Percentiles rank a stretch among this genome's conserved stretches.
These are phyloP conservation scores for Propithecus perrieri DNA, from an alignment of 2,797 vertebrate genomes.

Conservation along the genomic window DNA sequence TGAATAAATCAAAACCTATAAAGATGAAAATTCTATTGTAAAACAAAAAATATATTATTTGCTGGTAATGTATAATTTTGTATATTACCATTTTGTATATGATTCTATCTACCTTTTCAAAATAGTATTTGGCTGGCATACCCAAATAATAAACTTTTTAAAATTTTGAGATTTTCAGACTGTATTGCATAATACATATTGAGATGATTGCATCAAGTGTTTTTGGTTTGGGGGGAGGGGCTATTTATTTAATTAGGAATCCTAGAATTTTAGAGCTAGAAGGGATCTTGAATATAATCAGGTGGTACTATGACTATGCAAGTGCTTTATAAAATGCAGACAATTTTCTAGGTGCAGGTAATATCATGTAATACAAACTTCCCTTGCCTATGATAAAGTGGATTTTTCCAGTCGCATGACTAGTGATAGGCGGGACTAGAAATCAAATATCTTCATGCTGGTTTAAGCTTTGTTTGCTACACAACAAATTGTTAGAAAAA, in stretches of 20 bases:
- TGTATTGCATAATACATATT: background rate
- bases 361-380: background rate
- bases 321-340: background rate
- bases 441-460: background rate
- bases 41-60: background rate
- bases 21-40: background rate
- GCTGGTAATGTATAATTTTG: background rate
- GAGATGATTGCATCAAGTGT: background rate
- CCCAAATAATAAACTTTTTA: slow-evolving; percentile 1
- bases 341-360: background rate
- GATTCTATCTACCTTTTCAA: background rate
- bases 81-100: background rate
- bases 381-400: background rate
- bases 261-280: background rate
- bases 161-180: slow-evolving; percentile 13
- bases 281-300: background rate
- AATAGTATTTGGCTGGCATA: background rate
- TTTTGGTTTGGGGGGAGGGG: background rate
- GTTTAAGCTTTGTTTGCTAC: background rate
- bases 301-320: background rate
- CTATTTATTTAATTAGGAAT: slow-evolving; percentile 15
- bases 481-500: slow-evolving; percentile 9
- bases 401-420: background rate
- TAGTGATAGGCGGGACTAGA: background rate
- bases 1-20: slow-evolving; percentile 12